Conservation (phyloP, 2,888 invertebrate genomes). For the Bombylius major region DNA sequence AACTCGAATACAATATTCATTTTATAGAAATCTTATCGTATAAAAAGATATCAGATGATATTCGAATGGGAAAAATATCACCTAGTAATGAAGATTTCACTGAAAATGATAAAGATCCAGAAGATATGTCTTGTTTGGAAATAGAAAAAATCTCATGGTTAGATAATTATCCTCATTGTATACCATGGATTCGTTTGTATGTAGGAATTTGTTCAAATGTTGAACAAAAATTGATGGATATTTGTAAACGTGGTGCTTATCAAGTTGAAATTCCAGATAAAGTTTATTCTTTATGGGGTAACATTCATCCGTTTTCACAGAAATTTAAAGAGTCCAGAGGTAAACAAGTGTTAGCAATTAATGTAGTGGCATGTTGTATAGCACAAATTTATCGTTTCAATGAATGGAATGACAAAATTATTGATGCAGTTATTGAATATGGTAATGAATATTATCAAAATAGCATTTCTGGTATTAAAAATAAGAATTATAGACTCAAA, state of each 20-base stretch:
- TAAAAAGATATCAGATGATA: constrained; percentile 24
- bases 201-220: neutral
- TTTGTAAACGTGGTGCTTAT: constrained; percentile 48
- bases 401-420: constrained; percentile 49
- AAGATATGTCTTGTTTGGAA: constrained; percentile 23
- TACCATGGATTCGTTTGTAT: constrained; percentile 28
- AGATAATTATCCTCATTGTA: constrained; percentile 25
- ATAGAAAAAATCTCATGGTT: constrained; percentile 30
- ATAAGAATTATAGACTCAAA: constrained; percentile 44
- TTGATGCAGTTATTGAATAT: constrained; percentile 48
- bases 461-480: constrained; percentile 38
- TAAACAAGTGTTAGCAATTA: constrained; percentile 49
- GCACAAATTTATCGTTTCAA: constrained; percentile 44
- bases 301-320: constrained; percentile 46
- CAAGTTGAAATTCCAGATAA: constrained; percentile 55
- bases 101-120: constrained; percentile 12
- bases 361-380: constrained; percentile 46
- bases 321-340: constrained; percentile 46
- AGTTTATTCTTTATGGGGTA: constrained; percentile 55
- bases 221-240: constrained; percentile 10
- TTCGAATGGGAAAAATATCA: too few species aligned
- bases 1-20: constrained; percentile 23
- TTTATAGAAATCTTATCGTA: constrained; percentile 26
- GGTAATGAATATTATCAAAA: constrained; percentile 46
- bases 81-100: constrained; percentile 15